Base-by-base conservation (phyloP, 2,888 invertebrate species). In the Helleia helle region DNA sequence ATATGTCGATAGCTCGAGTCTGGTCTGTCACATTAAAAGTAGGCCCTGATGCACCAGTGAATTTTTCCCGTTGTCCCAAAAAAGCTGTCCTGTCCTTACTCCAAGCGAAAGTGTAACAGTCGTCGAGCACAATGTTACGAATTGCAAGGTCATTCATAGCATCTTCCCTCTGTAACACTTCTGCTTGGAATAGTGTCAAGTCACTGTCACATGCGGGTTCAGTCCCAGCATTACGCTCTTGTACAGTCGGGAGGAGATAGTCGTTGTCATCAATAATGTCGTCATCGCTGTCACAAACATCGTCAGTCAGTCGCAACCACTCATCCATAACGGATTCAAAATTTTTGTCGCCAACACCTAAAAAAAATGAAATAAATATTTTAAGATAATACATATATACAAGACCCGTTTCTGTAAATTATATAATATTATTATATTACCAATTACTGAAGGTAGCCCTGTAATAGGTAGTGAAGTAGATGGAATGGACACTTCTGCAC, bases 11-110 rank as follows among this genome's bases (percentile, higher is more conserved):
- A 7, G 41, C 6, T 26, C 5, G 12, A 6, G 29, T 41, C 15
- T 12, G n/a, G 36, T 51, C 42, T 12, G 48, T 51, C 22, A 54
- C 31, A 6, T 44, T 28, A 42, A 50, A 49, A 38, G 55, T 55
- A 9, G 55, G 52, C 25, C 55, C 55, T 5, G 52, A 29, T 22
- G 29, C 42, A 12, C 46, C 52, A 15, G 43, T 49, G 36, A 53
- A 55, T 22, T 12, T 46, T 36, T 49, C 51, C 14, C 48, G 44
- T 41, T 31, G 30, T 15, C 38, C 48, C 27, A 9, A 25, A 41
- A 47, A 51, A 36, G 9, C 38, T 8, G 24, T 31, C 42, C 38
- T 39, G 45, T 46, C 38, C 7, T 42, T 52, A 13, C 22, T 54
- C 55, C 50, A 52, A 42, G 36, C 18, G 39, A 44, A 56, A 31